These are phyloP conservation scores for Himalopsyche anomala DNA, from an alignment of 2,888 invertebrate species.

Conservation along the genomic window DNA sequence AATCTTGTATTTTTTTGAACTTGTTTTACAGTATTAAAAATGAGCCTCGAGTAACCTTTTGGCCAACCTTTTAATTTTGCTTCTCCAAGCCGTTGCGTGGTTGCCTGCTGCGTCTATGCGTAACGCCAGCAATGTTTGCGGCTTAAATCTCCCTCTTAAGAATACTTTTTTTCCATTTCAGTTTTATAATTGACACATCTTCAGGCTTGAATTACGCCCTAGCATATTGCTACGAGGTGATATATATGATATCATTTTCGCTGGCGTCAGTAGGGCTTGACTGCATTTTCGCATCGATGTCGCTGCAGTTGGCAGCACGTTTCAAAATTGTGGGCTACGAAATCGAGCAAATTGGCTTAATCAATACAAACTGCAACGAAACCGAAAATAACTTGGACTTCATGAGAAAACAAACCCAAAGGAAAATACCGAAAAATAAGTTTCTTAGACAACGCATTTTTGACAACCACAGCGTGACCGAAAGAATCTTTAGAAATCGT, in stretches of 20 bases:
- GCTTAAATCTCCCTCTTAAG: no score
- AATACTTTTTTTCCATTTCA: not conserved
- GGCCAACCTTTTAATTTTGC: no score
- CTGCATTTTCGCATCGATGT: not conserved
- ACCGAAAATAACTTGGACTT: not conserved
- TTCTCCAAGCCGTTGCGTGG: no score
- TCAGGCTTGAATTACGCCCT: not conserved
- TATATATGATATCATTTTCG: constrained; percentile 3
- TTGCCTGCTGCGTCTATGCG: no score
- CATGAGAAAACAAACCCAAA: not conserved
- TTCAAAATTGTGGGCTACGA: not conserved
- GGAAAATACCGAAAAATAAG: not conserved
- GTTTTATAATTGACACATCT: not conserved
- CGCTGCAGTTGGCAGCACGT: not conserved
- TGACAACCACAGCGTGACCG: not conserved
- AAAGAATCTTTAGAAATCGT: not conserved
- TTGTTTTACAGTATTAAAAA: no score
- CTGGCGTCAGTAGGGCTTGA: not conserved
- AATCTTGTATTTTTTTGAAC: no score
- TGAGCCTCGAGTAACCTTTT: no score
- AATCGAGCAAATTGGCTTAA: not conserved
- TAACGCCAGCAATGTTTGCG: no score
- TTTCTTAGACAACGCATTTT: not conserved
- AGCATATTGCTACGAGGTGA: not conserved
- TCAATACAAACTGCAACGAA: not conserved